Conservation (phyloP, 2,888 invertebrate genomes). For the Drosophila mettleri region DNA sequence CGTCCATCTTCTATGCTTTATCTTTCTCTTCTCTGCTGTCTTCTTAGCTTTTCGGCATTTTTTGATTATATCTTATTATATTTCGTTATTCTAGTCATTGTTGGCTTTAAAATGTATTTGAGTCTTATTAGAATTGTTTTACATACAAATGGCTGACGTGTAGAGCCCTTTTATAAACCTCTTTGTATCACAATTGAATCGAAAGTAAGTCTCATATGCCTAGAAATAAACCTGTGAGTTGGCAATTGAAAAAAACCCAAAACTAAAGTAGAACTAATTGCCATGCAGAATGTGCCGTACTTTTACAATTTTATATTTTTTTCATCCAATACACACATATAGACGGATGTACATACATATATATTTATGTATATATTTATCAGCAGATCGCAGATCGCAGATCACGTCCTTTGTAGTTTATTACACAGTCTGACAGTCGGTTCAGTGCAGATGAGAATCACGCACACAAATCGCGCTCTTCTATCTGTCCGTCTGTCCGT, state of each 20-base stretch:
- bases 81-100: not conserved
- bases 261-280: conserved; percentile 38
- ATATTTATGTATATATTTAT: conserved; percentile 10
- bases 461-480: conserved; percentile 31
- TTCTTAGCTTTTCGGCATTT: not conserved
- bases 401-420: conserved; percentile 53
- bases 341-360: not conserved
- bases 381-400: conserved; percentile 13
- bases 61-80: not conserved
- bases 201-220: not conserved
- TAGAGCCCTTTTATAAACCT: not conserved
- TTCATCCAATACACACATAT: not conserved
- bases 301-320: conserved; percentile 5
- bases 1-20: not conserved
- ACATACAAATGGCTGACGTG: not conserved
- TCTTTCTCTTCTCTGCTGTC: not conserved
- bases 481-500: not conserved
- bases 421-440: conserved; percentile 42
- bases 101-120: not conserved
- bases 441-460: conserved; percentile 43
- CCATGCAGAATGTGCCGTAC: conserved; percentile 36
- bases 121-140: not conserved
- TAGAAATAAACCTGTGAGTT: not conserved
- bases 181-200: not conserved
- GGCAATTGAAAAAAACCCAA: not conserved